phyloP scores from a whole-genome alignment of 2,113 vertebrate species.

The Callopanchax toddi region DNA sequence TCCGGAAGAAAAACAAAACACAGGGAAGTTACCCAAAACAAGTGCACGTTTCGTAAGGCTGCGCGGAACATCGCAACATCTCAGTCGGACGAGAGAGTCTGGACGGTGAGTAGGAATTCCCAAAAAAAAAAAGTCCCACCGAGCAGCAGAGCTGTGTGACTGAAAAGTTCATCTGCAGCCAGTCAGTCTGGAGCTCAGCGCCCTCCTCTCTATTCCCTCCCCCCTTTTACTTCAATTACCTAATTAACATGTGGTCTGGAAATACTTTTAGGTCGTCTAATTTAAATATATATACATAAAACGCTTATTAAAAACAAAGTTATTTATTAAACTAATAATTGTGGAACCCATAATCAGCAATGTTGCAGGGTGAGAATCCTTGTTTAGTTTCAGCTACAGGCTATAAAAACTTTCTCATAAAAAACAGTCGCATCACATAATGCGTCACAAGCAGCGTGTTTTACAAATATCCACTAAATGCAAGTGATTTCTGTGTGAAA shows the following conservation, averaged over 20 bases:
- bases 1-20: conserved; percentile 54
- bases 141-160: conserved; percentile 25
- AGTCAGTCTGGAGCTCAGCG: conserved; percentile 5
- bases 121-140: conserved; percentile 15
- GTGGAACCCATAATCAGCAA: too few relatives aligned
- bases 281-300: too few relatives aligned
- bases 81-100: conserved; percentile 57
- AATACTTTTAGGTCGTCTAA: background rate
- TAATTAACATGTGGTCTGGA: conserved; percentile 24
- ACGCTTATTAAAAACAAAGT: too few relatives aligned
- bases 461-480: too few relatives aligned
- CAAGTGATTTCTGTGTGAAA: too few relatives aligned
- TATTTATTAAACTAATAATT: too few relatives aligned
- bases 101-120: conserved; percentile 18
- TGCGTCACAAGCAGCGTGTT: too few relatives aligned
- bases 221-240: conserved; percentile 22
- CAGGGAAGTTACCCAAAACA: conserved; percentile 66
- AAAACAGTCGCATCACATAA: too few relatives aligned
- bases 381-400: too few relatives aligned
- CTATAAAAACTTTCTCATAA: too few relatives aligned
- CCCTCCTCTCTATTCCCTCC: conserved; percentile 9
- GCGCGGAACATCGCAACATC: conserved; percentile 81
- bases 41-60: conserved; percentile 63
- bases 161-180: conserved; percentile 55
- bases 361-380: background rate